Conservation (phyloP, 2,888 invertebrate species). For the Nysson spinosus region DNA sequence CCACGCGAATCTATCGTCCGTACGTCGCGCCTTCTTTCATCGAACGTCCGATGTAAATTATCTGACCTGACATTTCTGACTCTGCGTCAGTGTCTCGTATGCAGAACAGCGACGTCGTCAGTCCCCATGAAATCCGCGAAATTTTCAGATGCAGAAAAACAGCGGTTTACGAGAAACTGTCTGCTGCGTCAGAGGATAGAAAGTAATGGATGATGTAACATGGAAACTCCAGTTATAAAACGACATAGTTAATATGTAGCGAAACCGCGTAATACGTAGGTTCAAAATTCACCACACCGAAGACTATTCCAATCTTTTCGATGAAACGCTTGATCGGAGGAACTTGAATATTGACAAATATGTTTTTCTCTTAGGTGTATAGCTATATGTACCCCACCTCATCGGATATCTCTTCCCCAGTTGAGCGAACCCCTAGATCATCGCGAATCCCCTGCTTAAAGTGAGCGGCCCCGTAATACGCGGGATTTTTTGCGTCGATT, state of each 20-base stretch:
- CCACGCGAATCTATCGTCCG: constrained; percentile 40
- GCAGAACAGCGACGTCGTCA: no score
- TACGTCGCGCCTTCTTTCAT: constrained; percentile 11
- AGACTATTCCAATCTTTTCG: neutral
- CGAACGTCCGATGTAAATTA: constrained; percentile 14
- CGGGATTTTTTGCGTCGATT: constrained; percentile 60
- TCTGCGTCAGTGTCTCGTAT: no score
- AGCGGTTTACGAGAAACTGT: no score
- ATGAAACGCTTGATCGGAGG: neutral
- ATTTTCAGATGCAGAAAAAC: neutral
- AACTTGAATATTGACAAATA: constrained; percentile 16
- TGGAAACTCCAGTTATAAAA: no score
- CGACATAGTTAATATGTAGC: no score
- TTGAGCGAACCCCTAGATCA: constrained; percentile 32
- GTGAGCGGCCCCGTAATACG: constrained; percentile 40
- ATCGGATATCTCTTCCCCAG: constrained; percentile 5
- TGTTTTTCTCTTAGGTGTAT: constrained; percentile 22
- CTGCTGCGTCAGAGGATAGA: no score
- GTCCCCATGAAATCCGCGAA: constrained; percentile 15
- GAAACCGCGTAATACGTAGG: no score
- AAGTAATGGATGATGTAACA: no score
- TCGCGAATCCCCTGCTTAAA: constrained; percentile 36
- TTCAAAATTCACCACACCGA: no score
- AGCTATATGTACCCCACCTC: no score
- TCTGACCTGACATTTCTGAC: constrained; percentile 20